Conservation (phyloP, 2,888 invertebrate genomes). For the Schizaphis graminum region DNA sequence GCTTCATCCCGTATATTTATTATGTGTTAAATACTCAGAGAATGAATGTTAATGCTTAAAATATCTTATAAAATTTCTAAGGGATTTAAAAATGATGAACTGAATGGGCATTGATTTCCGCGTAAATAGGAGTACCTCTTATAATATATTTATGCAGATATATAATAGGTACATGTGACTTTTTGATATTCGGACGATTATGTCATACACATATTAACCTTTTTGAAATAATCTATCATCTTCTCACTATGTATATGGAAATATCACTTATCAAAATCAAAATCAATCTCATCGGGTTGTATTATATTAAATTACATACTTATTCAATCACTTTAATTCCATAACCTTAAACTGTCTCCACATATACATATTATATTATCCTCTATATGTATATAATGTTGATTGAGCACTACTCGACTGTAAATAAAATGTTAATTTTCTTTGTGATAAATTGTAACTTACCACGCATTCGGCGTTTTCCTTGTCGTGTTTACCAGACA, state of each 20-base stretch:
- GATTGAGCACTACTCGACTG: neutral
- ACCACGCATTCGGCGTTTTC: conserved; percentile 45
- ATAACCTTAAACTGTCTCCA: neutral
- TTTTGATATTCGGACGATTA: neutral
- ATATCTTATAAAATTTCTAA: neutral
- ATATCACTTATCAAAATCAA: neutral
- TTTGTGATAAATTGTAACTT: neutral
- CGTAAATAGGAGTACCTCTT: neutral
- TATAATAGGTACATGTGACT: neutral
- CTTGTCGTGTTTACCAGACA: conserved; percentile 45
- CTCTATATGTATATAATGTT: neutral
- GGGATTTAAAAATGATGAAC: neutral
- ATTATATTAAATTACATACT: neutral
- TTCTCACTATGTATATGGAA: neutral
- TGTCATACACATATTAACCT: neutral
- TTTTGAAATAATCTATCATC: neutral
- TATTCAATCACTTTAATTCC: neutral
- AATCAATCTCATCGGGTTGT: neutral
- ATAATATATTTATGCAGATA: neutral
- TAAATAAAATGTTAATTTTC: neutral
- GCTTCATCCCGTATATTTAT: neutral
- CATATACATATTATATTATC: neutral
- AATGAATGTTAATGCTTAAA: neutral
- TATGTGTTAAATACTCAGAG: neutral
- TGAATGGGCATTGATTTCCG: neutral